Evolutionary conservation across 2,888 invertebrate species (phyloP).

Genomic region (Adelphocoris suturalis): DNA sequence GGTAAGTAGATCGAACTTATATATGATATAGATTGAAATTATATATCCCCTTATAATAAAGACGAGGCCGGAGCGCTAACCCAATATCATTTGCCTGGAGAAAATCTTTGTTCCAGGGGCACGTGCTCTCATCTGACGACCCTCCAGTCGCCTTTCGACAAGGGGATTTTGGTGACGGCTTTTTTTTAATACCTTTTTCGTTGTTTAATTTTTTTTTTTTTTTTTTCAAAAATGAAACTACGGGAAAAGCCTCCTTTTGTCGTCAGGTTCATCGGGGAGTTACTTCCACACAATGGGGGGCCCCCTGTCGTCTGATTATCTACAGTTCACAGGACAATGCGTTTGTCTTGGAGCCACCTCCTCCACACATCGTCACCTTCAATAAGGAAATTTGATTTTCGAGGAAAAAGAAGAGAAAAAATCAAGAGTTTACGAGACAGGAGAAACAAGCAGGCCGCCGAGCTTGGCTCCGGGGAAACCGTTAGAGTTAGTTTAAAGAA

Average conservation of each 20-base stretch:
- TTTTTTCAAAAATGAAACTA: not conserved
- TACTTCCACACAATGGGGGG: not conserved
- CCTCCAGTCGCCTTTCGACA: not conserved
- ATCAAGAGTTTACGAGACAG: not conserved
- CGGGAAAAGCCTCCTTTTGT: slow-evolving; percentile 32
- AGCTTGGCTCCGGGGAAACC: too few relatives aligned
- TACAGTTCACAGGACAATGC: slow-evolving; percentile 51
- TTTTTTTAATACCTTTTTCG: not conserved
- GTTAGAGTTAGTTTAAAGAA: too few relatives aligned
- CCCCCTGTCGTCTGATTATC: slow-evolving; percentile 57
- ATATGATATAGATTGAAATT: too few relatives aligned
- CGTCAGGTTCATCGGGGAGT: not conserved
- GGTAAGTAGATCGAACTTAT: too few relatives aligned
- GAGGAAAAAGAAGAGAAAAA: not conserved
- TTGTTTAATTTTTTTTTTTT: not conserved
- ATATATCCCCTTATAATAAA: too few relatives aligned
- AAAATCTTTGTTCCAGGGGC: slow-evolving; percentile 28
- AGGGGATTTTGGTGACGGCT: not conserved
- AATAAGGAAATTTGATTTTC: slow-evolving; percentile 28
- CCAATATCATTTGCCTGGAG: not conserved
- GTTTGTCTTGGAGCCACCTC: slow-evolving; percentile 34
- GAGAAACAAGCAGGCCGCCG: too few relatives aligned
- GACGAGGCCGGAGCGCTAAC: not conserved
- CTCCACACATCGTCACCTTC: slow-evolving; percentile 47
- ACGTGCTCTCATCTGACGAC: not conserved